Evolutionary conservation across 2,888 invertebrate genomes (phyloP), one percentile per base, ranked within the genome.

Genomic region (Rhingia campestris): DNA sequence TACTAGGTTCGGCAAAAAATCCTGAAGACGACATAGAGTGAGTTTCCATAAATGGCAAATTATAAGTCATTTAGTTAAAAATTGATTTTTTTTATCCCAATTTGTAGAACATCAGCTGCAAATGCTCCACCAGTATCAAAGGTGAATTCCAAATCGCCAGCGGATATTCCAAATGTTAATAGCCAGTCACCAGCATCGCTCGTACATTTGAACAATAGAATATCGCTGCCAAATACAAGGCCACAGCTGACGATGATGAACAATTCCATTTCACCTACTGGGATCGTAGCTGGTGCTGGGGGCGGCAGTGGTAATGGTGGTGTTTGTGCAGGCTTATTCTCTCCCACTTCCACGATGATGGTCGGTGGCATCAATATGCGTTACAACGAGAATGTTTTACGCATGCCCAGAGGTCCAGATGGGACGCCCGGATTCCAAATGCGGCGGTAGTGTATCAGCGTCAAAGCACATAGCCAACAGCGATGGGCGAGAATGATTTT

Each of bases 1-100:
- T 98, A 91, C 92, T 98, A 87, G 98, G 98, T 12, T 95, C 97
- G 90, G 96, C 96, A 67, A 93, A 94, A 87, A 95, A 95, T 90
- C 95, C 96, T 0, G 96, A 96, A 89, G 96, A 96, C 90, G 93
- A 94, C 86, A 92, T 93, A 88, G 94, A 94, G 91, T 91, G 86
- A 88, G 90, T 88, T 39, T 22, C 3, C 41, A 41, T n/a, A 2
- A 30, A 12, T 35, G 4, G 32, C 49, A 35, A 47, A 14, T 22
- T 9, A n/a, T n/a, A n/a, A 22, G 30, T 10, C 4, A 10, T 53
- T 0, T 53, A 54, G 39, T 7, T 22, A 7, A 33, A 12, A 39
- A 10, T 0, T 1, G 33, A 39, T 41, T 33, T 33, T 0, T 45
- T 14, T 43, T 14, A 54, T 45, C 49, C 37, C 10, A 9, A 22